A percentile compares a stretch with the other conserved stretches of the same genome.
These are phyloP conservation scores for Kryptopterus vitreolus DNA, from an alignment of 2,797 vertebrate species.

Conservation along the genomic window DNA sequence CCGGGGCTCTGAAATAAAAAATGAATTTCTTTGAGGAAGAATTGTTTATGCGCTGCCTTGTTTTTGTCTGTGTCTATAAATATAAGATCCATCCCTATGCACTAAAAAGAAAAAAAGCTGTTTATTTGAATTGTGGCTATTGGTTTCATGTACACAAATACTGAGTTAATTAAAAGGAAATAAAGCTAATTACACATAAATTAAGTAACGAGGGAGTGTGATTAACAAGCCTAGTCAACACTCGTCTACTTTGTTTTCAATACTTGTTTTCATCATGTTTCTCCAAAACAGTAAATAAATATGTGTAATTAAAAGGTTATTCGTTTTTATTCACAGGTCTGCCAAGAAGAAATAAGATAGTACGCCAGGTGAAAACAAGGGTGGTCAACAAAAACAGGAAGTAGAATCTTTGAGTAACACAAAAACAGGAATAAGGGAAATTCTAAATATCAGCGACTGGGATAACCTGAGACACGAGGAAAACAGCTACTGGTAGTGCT, in stretches of 20 bases:
- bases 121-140: not conserved
- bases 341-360: too few species aligned
- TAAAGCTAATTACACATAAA: not conserved
- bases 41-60: not conserved
- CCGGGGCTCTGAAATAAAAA: not conserved
- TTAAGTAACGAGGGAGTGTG: not conserved
- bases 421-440: too few species aligned
- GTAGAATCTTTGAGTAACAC: too few species aligned
- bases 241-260: not conserved
- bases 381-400: too few species aligned
- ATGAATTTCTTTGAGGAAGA: not conserved
- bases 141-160: not conserved
- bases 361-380: too few species aligned
- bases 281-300: not conserved
- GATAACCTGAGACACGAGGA: too few species aligned
- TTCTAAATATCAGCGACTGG: too few species aligned
- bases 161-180: not conserved
- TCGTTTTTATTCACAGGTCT: too few species aligned
- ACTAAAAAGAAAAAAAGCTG: not conserved
- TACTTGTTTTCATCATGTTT: not conserved
- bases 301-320: not conserved
- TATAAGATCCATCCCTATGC: not conserved
- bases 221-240: not conserved
- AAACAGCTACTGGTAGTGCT: too few species aligned
- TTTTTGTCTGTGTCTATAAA: not conserved